Conservation (phyloP, 1,140 invertebrate genomes). For the Akabosia matsudoensis region DNA sequence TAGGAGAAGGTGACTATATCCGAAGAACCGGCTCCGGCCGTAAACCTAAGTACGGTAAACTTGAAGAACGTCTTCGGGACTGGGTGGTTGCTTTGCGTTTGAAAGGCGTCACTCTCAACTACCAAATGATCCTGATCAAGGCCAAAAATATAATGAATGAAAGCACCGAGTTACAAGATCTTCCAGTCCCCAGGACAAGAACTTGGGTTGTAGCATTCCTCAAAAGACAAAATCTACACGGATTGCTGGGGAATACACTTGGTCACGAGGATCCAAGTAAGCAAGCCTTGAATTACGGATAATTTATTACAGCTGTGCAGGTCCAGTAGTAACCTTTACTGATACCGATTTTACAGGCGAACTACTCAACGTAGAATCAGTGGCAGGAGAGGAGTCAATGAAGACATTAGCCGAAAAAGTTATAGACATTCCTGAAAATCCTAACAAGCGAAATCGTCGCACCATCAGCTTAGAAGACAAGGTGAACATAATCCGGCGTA, state of each 20-base stretch:
- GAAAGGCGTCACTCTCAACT: not conserved
- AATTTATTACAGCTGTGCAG: not conserved
- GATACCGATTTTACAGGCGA: not conserved
- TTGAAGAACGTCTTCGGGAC: not conserved
- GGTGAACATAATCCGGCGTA: not conserved
- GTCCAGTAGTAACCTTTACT: not conserved
- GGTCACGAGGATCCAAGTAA: conserved; percentile 4
- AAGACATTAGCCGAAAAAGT: not conserved
- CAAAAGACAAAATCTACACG: not conserved
- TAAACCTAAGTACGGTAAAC: not conserved
- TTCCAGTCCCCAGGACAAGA: not conserved
- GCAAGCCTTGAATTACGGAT: not conserved
- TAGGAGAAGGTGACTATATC: not conserved
- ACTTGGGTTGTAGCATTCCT: not conserved
- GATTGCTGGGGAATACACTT: not conserved
- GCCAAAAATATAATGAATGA: not conserved
- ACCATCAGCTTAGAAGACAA: not conserved
- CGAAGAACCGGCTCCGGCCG: not conserved
- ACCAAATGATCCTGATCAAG: not conserved
- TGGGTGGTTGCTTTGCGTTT: conserved; percentile 8
- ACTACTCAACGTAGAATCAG: not conserved
- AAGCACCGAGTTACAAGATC: not conserved
- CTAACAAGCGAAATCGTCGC: not conserved
- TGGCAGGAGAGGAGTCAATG: too few species aligned
- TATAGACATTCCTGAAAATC: conserved; percentile 5